A percentile compares a stretch with the other conserved stretches of the same genome.
These are phyloP conservation scores for Troglohyphantes excavatus DNA, from an alignment of 2,888 invertebrate genomes.

Conservation along the genomic window DNA sequence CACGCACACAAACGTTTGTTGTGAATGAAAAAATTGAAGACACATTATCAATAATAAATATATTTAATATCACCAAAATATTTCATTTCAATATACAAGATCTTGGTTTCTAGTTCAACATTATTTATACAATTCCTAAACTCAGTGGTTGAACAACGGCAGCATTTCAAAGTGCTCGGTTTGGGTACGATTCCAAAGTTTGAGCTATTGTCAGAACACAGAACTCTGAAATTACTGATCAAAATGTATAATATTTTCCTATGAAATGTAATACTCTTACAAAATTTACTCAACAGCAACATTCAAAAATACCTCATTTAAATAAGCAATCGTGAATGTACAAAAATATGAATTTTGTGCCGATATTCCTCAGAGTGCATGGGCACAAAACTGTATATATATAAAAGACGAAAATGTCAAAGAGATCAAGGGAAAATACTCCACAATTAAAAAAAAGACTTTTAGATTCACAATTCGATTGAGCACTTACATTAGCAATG, in stretches of 20 bases:
- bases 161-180: not conserved
- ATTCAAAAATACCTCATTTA: not conserved
- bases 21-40: no score
- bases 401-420: not conserved
- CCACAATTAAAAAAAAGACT: not conserved
- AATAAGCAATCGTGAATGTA: not conserved
- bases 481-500: no score
- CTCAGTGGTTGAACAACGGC: not conserved
- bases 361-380: not conserved
- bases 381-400: not conserved
- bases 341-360: not conserved
- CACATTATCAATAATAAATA: slow-evolving; percentile 54
- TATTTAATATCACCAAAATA: slow-evolving; percentile 72
- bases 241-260: not conserved
- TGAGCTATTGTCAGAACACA: slow-evolving; percentile 1
- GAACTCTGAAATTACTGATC: not conserved
- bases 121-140: slow-evolving; percentile 39
- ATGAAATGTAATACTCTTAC: not conserved
- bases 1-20: no score
- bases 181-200: not conserved
- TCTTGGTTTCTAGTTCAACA: slow-evolving; percentile 20
- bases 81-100: slow-evolving; percentile 50
- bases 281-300: not conserved
- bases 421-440: not conserved
- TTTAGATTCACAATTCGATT: not conserved